A percentile compares a stretch with the other conserved stretches of the same genome.
Evolutionary conservation across 2,888 invertebrate species (phyloP).

Genomic region (Lycophotia porphyrea): DNA sequence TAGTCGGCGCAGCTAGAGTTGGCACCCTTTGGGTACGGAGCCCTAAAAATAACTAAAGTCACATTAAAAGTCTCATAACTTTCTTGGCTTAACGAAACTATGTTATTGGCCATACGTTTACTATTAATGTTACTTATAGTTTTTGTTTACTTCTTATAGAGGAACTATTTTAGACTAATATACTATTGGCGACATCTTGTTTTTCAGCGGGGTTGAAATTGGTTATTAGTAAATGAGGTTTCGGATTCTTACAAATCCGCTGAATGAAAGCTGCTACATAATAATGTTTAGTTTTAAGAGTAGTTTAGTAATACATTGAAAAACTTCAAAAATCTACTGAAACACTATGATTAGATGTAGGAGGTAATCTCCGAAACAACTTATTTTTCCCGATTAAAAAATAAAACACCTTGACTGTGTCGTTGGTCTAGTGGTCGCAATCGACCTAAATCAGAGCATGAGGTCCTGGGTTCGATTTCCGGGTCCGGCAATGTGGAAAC

Average conservation of each 20-base stretch:
- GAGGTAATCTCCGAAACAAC: too few relatives aligned
- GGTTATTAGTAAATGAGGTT: not conserved
- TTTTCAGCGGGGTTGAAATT: not conserved
- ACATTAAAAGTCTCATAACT: constrained; percentile 24
- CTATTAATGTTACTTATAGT: constrained; percentile 9
- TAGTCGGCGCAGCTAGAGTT: not conserved
- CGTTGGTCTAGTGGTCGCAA: too few relatives aligned
- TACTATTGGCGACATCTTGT: too few relatives aligned
- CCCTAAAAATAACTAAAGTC: constrained; percentile 1
- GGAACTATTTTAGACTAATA: not conserved
- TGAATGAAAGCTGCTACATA: not conserved
- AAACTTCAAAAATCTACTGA: too few relatives aligned
- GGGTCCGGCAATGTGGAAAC: too few relatives aligned
- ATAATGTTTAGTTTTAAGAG: too few relatives aligned
- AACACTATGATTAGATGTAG: too few relatives aligned
- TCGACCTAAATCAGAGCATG: too few relatives aligned
- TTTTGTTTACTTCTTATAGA: not conserved
- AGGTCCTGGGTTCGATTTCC: too few relatives aligned
- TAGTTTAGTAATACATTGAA: too few relatives aligned
- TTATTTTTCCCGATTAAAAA: too few relatives aligned
- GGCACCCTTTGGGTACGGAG: not conserved
- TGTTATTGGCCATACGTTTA: constrained; percentile 3
- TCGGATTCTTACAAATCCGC: not conserved
- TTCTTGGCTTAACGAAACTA: constrained; percentile 1
- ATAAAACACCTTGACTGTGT: too few relatives aligned